Evolutionary conservation across 1,140 invertebrate species (phyloP), one percentile per base, ranked within the genome.

Genomic region (Achatina immaculata): DNA sequence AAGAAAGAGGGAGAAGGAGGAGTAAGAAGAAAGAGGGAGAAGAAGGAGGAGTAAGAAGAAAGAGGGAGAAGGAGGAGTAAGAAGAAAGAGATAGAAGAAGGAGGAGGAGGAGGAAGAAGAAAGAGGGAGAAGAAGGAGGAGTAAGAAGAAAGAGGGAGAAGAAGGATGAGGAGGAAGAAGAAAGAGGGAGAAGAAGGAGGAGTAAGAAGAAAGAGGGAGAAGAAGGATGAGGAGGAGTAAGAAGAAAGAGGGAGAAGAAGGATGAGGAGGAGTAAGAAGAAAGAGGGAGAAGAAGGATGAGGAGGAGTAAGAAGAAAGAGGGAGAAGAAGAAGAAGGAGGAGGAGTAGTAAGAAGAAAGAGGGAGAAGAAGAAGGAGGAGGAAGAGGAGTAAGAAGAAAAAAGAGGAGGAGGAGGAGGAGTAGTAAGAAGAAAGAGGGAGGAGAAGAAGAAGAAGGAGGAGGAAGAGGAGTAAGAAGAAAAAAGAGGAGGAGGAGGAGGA

Each of bases 401-500:
- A 19, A 48, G 7, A 48, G 45, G 45, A 48, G 7, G 45, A 48
- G 7, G 19, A 48, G 45, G 45, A 48, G 19, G 45, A 48, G 19
- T 7, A 48, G 7, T 11, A 48, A 48, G 45, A 48, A 48, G 19
- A 48, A 7, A 48, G 45, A 19, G 19, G 19, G 19, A 19, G 19
- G 19, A 48, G 19, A 19, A 19, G 19, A 19, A 48, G 19, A 48
- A 19, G 19, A 19, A 48, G 19, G 19, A 11, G 7, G 19, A 19
- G 45, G 19, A 19, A 48, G 45, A n/a, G n/a, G n/a, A n/a, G n/a
- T n/a, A n/a, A n/a, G 45, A 48, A 48, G 45, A 48, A 28, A 31
- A 76, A n/a, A 31, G 48, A 55, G n/a, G n/a, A 45, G 31, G n/a
- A n/a, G 48, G 48, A 31, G 51, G 55, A 45, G 40, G 51, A 62